Base-by-base conservation (phyloP, 2,113 vertebrate species). In the Thalassoma bifasciatum region DNA sequence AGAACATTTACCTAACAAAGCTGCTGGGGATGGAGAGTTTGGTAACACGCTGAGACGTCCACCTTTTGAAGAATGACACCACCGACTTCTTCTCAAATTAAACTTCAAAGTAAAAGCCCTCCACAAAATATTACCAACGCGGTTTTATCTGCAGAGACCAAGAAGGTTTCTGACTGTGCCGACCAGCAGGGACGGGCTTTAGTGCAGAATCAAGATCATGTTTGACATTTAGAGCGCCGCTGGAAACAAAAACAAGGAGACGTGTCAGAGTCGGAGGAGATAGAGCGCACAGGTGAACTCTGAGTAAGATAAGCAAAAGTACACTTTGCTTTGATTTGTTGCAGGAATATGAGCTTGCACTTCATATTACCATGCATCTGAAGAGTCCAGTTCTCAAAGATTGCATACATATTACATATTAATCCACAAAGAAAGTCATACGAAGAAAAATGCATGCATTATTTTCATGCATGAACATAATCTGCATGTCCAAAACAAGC, bases 51-150 rank as follows among this genome's bases (percentile, higher is more conserved):
- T 47, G 65, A 86, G 67, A 77, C 38, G 68, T 84, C 70, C 60
- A 79, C 75, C 86, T 81, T 90, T 83, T 77, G 63, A 85, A 81
- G 81, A 68, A 79, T 52, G 40, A 51, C 22, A 24, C 60, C 81
- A 77, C 73, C 68, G 71, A 26, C 78, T 75, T 72, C 72, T 72
- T 44, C 49, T 14, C 44, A 46, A 46, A 46, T 46, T 46, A 46
- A 46, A 46, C 44, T 19, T 46, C 44, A 83, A 83, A 87, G 82
- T 46, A 52, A 66, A 77, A 56, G n/a, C 38, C 49, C 68, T 42
- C 22, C 0, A 13, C 73, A 52, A 73, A 47, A 75, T 58, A 78
- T 85, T 24, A 79, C 21, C 1, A 66, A 66, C 63, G 58, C n/a
- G 9, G 44, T 59, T 52, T 44, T 10, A 52, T 80, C 63, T 63